A percentile compares a stretch with the other conserved stretches of the same genome.
These are phyloP conservation scores for Trachymyrmex cornetzi DNA, from an alignment of 1,140 invertebrate species.

Conservation along the genomic window DNA sequence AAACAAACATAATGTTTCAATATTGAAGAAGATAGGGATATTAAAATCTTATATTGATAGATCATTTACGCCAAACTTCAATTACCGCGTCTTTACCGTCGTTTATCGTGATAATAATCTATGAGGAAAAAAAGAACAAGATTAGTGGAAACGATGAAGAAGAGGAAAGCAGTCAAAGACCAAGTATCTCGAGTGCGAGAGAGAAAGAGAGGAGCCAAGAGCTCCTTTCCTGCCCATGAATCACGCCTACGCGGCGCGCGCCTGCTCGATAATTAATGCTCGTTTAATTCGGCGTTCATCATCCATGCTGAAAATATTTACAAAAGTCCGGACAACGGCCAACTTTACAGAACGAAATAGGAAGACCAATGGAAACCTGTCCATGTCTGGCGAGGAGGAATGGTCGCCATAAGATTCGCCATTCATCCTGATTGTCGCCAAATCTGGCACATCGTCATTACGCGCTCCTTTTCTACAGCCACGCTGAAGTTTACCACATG, in stretches of 20 bases:
- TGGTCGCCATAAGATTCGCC: conserved; percentile 73
- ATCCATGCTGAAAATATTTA: conserved; percentile 82
- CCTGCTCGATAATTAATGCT: conserved; percentile 84
- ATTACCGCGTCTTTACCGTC: background rate
- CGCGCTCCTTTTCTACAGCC: conserved; percentile 42
- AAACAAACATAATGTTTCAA: background rate
- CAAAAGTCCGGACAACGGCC: conserved; percentile 76
- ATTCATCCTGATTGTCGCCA: conserved; percentile 83
- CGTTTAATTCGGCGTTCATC: conserved; percentile 85
- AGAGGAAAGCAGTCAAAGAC: background rate
- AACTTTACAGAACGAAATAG: conserved; percentile 70
- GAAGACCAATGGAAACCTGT: conserved; percentile 63
- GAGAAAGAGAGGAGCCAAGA: conserved; percentile 62
- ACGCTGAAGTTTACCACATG: background rate
- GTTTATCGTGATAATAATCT: conserved; percentile 14
- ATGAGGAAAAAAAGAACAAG: conserved; percentile 10
- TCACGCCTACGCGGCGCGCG: conserved; percentile 84
- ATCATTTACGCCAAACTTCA: background rate
- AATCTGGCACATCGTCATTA: conserved; percentile 64
- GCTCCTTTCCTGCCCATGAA: conserved; percentile 79
- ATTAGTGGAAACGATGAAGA: background rate
- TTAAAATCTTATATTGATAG: background rate
- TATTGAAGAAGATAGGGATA: background rate
- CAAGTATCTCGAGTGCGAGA: conserved; percentile 41
- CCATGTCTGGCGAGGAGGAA: conserved; percentile 76